phyloP scores from a whole-genome alignment of 2,797 vertebrate genomes.

The Halcyon smyrnensis region DNA sequence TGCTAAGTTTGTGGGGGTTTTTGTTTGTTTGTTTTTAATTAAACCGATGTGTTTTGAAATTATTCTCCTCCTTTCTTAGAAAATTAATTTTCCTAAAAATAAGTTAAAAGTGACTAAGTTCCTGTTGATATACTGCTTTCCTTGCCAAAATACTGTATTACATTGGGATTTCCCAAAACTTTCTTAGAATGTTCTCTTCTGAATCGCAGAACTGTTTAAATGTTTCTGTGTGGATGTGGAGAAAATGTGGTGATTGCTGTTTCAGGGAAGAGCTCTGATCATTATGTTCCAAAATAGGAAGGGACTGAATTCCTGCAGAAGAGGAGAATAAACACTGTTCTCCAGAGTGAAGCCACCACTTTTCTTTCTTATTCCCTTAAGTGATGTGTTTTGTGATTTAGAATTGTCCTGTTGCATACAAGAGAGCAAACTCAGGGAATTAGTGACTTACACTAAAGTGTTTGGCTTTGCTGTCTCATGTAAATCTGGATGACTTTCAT shows the following conservation, averaged over 20 bases:
- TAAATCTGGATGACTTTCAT: not conserved
- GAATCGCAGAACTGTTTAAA: not conserved
- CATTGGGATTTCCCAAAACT: not conserved
- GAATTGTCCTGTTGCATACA: not conserved
- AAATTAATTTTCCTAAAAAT: not conserved
- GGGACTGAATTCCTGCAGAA: not conserved
- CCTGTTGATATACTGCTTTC: not conserved
- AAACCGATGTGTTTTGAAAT: not conserved
- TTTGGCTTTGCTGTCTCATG: not conserved
- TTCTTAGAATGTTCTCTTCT: not conserved
- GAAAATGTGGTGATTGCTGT: not conserved
- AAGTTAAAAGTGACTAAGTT: not conserved
- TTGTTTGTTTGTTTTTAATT: not conserved
- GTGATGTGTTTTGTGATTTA: not conserved
- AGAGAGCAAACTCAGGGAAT: not conserved
- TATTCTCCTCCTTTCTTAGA: not conserved
- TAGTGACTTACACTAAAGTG: not conserved
- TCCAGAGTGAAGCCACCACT: not conserved
- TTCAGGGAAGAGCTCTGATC: not conserved
- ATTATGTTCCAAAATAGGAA: not conserved
- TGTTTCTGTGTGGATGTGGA: rapidly evolving
- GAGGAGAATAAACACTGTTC: not conserved
- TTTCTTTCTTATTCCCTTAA: not conserved
- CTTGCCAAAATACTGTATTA: not conserved
- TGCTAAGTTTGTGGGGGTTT: not conserved